Evolutionary conservation across 2,113 vertebrate species (phyloP), one percentile per base, ranked within the genome.

Genomic region (Murina feae): DNA sequence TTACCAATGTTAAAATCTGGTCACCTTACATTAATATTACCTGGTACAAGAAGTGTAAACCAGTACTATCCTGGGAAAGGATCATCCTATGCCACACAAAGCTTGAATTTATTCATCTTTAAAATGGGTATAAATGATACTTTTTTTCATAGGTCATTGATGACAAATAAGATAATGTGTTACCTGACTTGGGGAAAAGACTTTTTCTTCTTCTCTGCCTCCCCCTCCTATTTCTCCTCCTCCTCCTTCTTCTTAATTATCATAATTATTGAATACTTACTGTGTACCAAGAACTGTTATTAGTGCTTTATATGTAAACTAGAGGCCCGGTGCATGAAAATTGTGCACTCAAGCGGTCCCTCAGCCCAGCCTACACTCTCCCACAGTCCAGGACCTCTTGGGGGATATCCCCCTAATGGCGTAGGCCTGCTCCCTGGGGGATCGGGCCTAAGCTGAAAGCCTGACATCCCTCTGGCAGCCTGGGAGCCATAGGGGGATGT

Each of bases 121-220:
- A 85, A 81, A 89, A 44, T 32, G 4, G 3, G 2, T 10, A 74
- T 39, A 88, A 74, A 32, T 78, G 11, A 47, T 44, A 58, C 10
- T 89, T 92, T 97, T 51, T 82, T 58, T 78, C 16, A 79, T 55
- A 88, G 58, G 16, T 75, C 39, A 93, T 21, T 42, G 30, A 92
- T 28, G 18, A 32, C 82, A 90, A 78, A 63, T 79, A 4, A 78
- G 4, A 84, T 30, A 35, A 53, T 16, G 9, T 81, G 4, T 71
- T 80, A 6, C 37, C 21, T 80, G 60, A 66, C 37, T 80, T 79
- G 12, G 16, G 12, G 14, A 18, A 28, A 60, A 75, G 25, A 28
- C 75, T 79, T 66, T 23, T 86, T 9, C 55, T 20, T 9, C 35
- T 58, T 1, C 6, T 55, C 35, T 10, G 47, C 3, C 32, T 60